phyloP scores from a whole-genome alignment of 2,797 vertebrate genomes.

The Epinephelus coioides region DNA sequence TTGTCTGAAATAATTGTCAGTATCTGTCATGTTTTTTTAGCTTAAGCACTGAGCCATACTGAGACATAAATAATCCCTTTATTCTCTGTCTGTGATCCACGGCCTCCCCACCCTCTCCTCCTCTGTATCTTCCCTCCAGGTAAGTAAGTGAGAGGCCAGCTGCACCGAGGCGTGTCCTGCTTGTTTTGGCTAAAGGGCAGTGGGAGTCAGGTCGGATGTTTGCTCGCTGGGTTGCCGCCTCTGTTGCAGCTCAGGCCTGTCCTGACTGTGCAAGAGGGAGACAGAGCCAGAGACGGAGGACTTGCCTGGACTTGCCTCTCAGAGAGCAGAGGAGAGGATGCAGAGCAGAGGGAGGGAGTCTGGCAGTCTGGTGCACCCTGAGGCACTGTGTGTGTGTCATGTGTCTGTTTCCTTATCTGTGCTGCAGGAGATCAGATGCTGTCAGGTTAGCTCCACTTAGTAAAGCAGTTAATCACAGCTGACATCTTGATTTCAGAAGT shows the following conservation, averaged over 20 bases:
- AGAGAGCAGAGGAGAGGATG: conserved; percentile 25
- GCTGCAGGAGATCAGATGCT: conserved; percentile 24
- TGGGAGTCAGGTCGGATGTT: conserved; percentile 49
- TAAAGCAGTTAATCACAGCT: conserved; percentile 21
- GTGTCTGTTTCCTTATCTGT: conserved; percentile 27
- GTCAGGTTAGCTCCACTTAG: conserved; percentile 5
- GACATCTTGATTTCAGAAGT: not conserved
- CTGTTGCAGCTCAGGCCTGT: conserved; percentile 26
- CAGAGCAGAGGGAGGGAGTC: conserved; percentile 27
- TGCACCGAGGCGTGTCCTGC: conserved; percentile 52
- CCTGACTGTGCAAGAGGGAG: conserved; percentile 11
- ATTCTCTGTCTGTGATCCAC: conserved; percentile 31
- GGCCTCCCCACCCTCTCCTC: conserved; percentile 11
- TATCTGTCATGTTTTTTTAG: not conserved
- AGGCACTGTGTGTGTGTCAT: conserved; percentile 26
- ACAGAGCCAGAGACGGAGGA: conserved; percentile 39
- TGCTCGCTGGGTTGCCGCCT: conserved; percentile 35
- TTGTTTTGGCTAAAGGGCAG: conserved; percentile 54
- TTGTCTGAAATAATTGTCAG: conserved; percentile 12
- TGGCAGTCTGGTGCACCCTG: conserved; percentile 30
- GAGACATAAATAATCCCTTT: conserved; percentile 25
- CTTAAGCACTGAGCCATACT: conserved; percentile 6
- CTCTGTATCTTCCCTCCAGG: conserved; percentile 45
- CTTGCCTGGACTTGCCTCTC: conserved; percentile 68
- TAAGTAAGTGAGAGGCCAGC: conserved; percentile 46